phyloP scores from a whole-genome alignment of 2,113 vertebrate species.

The Malaclemys terrapin region DNA sequence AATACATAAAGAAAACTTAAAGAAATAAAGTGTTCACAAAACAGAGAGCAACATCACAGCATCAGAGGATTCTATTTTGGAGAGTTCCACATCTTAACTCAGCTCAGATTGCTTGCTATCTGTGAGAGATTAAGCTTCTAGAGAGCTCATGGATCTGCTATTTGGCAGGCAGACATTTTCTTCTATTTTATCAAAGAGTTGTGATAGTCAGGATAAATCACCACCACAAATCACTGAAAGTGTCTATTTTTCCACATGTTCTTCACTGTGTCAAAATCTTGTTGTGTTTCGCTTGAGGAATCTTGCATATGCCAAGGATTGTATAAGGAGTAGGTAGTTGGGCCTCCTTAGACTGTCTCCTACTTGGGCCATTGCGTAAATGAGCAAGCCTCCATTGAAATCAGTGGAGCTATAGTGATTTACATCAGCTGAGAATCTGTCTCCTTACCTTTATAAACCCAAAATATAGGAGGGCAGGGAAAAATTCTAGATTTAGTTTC shows the following conservation, averaged over 20 bases:
- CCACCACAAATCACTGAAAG: not conserved
- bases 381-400: not conserved
- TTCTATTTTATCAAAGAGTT: slow-evolving; percentile 23
- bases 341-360: not conserved
- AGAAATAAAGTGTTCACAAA: slow-evolving; percentile 43
- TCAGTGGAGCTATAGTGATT: not conserved
- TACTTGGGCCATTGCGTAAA: not conserved
- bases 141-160: slow-evolving; percentile 7
- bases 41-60: slow-evolving; percentile 1
- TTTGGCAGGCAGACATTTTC: slow-evolving; percentile 10
- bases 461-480: not conserved
- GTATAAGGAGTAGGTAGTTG: not conserved
- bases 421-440: not conserved
- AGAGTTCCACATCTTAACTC: not conserved
- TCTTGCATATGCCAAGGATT: not conserved
- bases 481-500: not conserved
- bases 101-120: slow-evolving; percentile 18
- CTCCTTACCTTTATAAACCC: not conserved
- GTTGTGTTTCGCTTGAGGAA: slow-evolving; percentile 1
- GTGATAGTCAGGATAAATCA: slow-evolving; percentile 13
- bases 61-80: slow-evolving; percentile 21
- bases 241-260: not conserved
- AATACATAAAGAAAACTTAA: slow-evolving; percentile 27
- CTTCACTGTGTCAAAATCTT: not conserved
- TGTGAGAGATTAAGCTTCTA: slow-evolving; percentile 37